Evolutionary conservation across 2,888 invertebrate species (phyloP), one percentile per base, ranked within the genome.

Genomic region (Eumacrocentrus americanus): DNA sequence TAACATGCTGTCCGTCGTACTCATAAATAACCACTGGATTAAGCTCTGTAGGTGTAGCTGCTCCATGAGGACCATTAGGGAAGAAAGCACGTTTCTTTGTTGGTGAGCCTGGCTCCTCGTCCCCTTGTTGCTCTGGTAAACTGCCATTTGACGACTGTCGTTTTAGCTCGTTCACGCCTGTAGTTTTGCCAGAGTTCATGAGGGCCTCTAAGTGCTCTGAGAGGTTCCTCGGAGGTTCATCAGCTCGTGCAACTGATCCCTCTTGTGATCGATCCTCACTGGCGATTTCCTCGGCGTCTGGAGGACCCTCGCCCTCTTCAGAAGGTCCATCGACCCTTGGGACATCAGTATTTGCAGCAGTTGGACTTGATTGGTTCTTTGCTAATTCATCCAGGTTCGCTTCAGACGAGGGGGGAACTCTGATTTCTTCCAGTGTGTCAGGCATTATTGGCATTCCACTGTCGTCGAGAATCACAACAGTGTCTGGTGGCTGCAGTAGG

Each of bases 161-260:
- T 40, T 75, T 75, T 14, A 70, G 53, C 14, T 73, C 72, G 25
- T 72, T 75, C 9, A 40, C 60, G 2, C 67, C 52, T 9, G 63
- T 46, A 0, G 63, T 62, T 25, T 63, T 61, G 0, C 61, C 66
- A 6, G 70, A 67, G n/a, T 70, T 72, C 69, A 75, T 73, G 1
- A 76, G 59, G 2, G 74, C 74, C 56, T 77, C 76, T 22, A 76
- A 60, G 16, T 73, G 74, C 23, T 79, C 76, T 0, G 76, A 71
- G 3, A 73, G 54, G 18, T 74, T 75, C 6, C 67, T 66, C 2
- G 74, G 67, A 0, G 68, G 63, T n/a, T 76, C 75, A n/a, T 67
- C 66, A 9, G 60, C 60, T 7, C 63, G 50, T 1, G 58, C 60
- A 6, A 60, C 14, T 0, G 61, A 62, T n/a, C 51, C 60, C 22